Conservation (phyloP, 2,113 vertebrate genomes). For the Cromileptes altivelis region DNA sequence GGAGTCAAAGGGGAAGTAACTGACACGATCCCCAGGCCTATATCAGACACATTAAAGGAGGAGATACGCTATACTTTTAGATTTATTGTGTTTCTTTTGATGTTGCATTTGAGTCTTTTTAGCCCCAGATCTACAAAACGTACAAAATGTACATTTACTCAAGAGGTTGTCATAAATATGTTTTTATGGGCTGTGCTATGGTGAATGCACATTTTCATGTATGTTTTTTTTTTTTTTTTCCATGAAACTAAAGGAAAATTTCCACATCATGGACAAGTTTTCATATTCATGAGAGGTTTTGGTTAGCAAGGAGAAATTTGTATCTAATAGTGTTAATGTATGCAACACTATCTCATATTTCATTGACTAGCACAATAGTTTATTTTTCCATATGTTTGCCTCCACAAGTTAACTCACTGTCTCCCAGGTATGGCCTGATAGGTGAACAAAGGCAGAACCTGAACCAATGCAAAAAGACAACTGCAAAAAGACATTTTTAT, state of each 20-base stretch:
- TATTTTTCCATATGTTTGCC: background rate
- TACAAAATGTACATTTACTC: background rate
- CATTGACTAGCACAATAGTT: background rate
- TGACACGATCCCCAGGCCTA: background rate
- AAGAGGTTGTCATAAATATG: background rate
- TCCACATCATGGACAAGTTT: too few species aligned
- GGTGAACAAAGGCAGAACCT: background rate
- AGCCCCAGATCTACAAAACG: background rate
- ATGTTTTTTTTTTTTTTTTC: too few species aligned
- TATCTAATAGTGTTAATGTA: background rate
- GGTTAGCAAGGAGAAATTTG: background rate
- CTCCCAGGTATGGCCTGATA: background rate
- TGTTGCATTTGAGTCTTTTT: background rate
- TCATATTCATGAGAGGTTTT: background rate
- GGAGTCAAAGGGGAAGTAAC: background rate
- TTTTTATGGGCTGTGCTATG: too few species aligned
- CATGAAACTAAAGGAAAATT: too few species aligned
- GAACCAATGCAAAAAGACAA: background rate
- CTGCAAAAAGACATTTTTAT: background rate
- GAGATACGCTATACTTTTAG: background rate
- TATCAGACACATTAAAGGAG: conserved; percentile 1
- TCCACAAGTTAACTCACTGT: background rate
- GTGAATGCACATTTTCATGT: too few species aligned
- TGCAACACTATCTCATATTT: background rate
- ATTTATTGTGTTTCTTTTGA: background rate